phyloP scores from a whole-genome alignment of 2,888 invertebrate genomes.

The Neuroscelio doddi region DNA sequence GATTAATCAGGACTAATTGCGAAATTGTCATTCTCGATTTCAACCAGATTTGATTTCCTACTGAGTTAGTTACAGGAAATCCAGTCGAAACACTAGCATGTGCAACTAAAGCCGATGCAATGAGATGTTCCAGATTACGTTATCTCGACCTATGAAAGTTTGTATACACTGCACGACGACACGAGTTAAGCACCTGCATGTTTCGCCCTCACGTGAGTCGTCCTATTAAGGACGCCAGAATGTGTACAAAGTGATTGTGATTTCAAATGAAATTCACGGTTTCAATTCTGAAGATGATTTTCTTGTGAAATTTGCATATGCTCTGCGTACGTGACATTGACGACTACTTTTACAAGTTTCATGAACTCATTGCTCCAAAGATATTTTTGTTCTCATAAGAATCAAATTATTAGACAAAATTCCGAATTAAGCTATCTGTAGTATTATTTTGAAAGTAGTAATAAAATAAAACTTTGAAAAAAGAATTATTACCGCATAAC shows the following conservation, averaged over 20 bases:
- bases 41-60: conserved; percentile 29
- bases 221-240: conserved; percentile 36
- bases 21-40: conserved; percentile 40
- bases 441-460: no score
- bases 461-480: no score
- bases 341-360: no score
- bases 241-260: conserved; percentile 18
- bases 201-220: background rate
- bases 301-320: background rate
- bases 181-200: conserved; percentile 14
- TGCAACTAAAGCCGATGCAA: conserved; percentile 31
- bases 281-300: conserved; percentile 17
- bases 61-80: conserved; percentile 36
- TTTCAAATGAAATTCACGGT: conserved; percentile 20
- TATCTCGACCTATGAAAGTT: conserved; percentile 25
- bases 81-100: conserved; percentile 33
- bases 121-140: conserved; percentile 30
- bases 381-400: no score
- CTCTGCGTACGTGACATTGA: no score
- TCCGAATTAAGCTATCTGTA: no score
- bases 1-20: no score
- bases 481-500: no score
- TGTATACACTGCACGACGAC: background rate
- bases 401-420: no score
- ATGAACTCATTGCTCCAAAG: no score